Percentiles rank a stretch among this genome's conserved stretches.
phyloP scores from a whole-genome alignment of 2,797 vertebrate species.

The Microctenopoma lineatum region DNA sequence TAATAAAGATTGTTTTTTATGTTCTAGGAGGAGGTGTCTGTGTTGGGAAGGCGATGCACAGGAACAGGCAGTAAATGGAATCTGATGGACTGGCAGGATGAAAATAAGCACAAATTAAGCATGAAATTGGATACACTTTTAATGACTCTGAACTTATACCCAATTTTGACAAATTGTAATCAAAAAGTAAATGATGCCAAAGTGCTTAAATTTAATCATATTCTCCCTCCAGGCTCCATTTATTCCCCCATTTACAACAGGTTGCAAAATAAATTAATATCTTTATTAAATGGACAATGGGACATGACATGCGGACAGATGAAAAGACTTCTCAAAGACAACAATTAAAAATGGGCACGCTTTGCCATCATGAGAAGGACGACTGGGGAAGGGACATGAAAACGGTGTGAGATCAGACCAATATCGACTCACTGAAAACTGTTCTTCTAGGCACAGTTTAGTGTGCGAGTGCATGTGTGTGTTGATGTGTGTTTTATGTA shows the following conservation, averaged over 20 bases:
- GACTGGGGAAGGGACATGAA: slow-evolving; percentile 50
- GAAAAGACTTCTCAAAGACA: slow-evolving; percentile 46
- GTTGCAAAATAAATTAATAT: slow-evolving; percentile 34
- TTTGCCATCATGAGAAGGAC: slow-evolving; percentile 48
- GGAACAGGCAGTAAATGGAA: slow-evolving; percentile 44
- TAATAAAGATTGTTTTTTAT: neutral
- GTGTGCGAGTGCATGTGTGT: slow-evolving; percentile 81
- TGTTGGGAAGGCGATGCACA: slow-evolving; percentile 19
- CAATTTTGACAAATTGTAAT: slow-evolving; percentile 26
- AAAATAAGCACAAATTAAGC: slow-evolving; percentile 61
- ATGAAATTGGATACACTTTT: slow-evolving; percentile 52
- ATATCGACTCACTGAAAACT: slow-evolving; percentile 52
- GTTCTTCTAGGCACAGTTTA: slow-evolving; percentile 65
- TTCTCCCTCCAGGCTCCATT: slow-evolving; percentile 24
- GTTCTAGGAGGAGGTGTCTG: slow-evolving; percentile 19
- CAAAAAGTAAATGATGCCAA: slow-evolving; percentile 7
- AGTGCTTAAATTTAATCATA: slow-evolving; percentile 15
- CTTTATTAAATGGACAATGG: slow-evolving; percentile 24
- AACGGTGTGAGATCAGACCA: slow-evolving; percentile 59
- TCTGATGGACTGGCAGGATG: slow-evolving; percentile 59
- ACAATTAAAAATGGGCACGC: slow-evolving; percentile 69
- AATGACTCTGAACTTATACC: slow-evolving; percentile 33
- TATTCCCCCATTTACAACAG: slow-evolving; percentile 27
- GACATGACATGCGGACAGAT: slow-evolving; percentile 17
- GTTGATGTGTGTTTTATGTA: slow-evolving; percentile 86